Evolutionary conservation across 53 echinoderm and acorn worm genomes (phyloP).

Genomic region (Paracentrotus lividus): DNA sequence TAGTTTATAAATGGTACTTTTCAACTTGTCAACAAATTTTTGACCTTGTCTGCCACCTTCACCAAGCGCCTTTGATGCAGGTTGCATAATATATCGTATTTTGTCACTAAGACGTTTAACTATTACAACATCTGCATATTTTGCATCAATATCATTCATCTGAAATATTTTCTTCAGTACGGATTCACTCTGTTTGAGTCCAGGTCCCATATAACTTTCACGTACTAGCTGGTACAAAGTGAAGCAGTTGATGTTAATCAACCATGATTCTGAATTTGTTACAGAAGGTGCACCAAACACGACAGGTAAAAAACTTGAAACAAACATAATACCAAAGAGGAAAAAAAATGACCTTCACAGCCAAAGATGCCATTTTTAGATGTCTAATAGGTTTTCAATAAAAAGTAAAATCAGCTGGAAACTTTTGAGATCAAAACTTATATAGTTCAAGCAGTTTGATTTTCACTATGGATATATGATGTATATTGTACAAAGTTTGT

Average conservation of each 20-base stretch:
- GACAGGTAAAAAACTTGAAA: constrained; percentile 34
- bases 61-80: constrained; percentile 35
- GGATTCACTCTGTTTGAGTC: constrained; percentile 56
- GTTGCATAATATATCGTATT: constrained; percentile 49
- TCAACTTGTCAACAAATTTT: constrained; percentile 58
- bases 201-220: constrained; percentile 38
- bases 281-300: constrained; percentile 44
- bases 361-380: constrained; percentile 20
- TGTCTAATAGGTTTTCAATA: constrained; percentile 2
- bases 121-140: constrained; percentile 44
- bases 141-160: constrained; percentile 25
- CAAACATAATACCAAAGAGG: constrained; percentile 29
- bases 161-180: constrained; percentile 55
- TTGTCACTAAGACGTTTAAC: constrained; percentile 33
- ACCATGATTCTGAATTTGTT: constrained; percentile 40
- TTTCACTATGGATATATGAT: background rate
- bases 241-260: constrained; percentile 39
- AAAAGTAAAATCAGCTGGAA: constrained; percentile 34
- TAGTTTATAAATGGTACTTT: constrained; percentile 54
- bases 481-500: constrained; percentile 2
- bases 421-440: constrained; percentile 29
- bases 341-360: constrained; percentile 41
- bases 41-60: constrained; percentile 61
- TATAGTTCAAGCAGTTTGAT: constrained; percentile 32
- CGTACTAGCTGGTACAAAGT: constrained; percentile 48